Evolutionary conservation across 53 echinoderm and acorn worm species (phyloP), one percentile per base, ranked within the genome.

Genomic region (Holothuria leucospilota): DNA sequence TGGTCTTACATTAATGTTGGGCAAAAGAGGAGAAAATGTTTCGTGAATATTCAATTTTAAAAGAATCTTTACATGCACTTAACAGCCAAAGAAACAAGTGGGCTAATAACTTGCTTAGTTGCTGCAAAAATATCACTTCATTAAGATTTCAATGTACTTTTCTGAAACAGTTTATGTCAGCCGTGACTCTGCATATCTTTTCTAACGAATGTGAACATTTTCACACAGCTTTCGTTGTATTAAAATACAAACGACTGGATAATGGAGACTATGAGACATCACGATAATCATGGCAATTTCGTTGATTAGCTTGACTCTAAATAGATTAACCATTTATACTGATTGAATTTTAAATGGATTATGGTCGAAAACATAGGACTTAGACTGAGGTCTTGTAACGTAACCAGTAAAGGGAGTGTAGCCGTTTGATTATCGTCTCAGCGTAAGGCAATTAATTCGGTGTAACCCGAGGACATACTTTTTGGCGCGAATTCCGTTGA

Each of bases 321-420:
- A 78, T 78, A 78, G 78, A 78, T 78, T 78, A 78, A 78, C 78
- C 78, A 78, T 78, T 78, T 78, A 78, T 78, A 78, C 78, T 78
- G 78, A 78, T 78, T 78, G 78, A 78, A 78, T 52, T 80, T 80
- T 80, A 80, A 80, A 80, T 80, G 80, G 80, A 80, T 80, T 80
- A 80, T 80, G 80, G 80, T 80, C 29, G 62, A 56, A 80, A 80
- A 80, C 80, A 80, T 80, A 80, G 80, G 80, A 61, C 61, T 60
- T 59, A 80, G 62, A 80, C 53, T 61, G 62, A 59, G 80, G 59
- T 80, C 80, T 56, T 29, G 80, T 80, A 80, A 80, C 80, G 80
- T 61, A 80, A 80, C 80, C 80, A 61, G 59, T 34, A 59, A 80
- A 61, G 62, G 80, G 80, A 80, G 80, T 80, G 80, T 59, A 80